Evolutionary conservation across 2,888 invertebrate genomes (phyloP).

Genomic region (Epirrhoe tristata): DNA sequence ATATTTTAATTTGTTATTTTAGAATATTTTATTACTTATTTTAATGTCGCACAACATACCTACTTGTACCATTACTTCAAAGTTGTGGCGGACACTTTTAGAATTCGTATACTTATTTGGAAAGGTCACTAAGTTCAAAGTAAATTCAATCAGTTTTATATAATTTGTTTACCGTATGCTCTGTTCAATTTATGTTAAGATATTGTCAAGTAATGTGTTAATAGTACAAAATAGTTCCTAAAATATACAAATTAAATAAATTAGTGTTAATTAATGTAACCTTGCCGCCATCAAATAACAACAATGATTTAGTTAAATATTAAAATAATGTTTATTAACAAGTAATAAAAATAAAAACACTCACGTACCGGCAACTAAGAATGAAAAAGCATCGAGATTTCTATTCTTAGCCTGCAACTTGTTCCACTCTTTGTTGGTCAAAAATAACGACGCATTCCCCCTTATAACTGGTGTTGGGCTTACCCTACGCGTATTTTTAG

Average conservation of each 20-base stretch:
- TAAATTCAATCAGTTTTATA: background rate
- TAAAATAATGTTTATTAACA: background rate
- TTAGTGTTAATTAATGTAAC: background rate
- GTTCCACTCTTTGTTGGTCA: constrained; percentile 70
- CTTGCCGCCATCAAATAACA: no score
- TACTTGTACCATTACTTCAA: background rate
- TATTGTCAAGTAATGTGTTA: background rate
- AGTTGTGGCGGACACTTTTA: background rate
- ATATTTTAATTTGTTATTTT: constrained; percentile 2
- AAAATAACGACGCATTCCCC: constrained; percentile 67
- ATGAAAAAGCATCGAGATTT: constrained; percentile 70
- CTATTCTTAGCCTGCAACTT: constrained; percentile 71
- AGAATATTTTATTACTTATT: background rate
- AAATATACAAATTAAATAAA: background rate
- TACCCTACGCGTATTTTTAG: constrained; percentile 41
- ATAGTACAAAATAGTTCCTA: background rate
- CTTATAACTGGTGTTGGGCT: constrained; percentile 52
- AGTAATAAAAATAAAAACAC: background rate
- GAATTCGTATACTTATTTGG: background rate
- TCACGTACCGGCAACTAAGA: constrained; percentile 44
- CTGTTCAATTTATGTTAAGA: background rate
- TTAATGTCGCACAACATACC: background rate
- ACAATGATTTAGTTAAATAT: background rate
- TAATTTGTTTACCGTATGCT: constrained; percentile 1
- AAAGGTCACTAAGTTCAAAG: background rate